Evolutionary conservation across 2,797 vertebrate genomes (phyloP), one percentile per base, ranked within the genome.

Genomic region (Falco rusticolus): DNA sequence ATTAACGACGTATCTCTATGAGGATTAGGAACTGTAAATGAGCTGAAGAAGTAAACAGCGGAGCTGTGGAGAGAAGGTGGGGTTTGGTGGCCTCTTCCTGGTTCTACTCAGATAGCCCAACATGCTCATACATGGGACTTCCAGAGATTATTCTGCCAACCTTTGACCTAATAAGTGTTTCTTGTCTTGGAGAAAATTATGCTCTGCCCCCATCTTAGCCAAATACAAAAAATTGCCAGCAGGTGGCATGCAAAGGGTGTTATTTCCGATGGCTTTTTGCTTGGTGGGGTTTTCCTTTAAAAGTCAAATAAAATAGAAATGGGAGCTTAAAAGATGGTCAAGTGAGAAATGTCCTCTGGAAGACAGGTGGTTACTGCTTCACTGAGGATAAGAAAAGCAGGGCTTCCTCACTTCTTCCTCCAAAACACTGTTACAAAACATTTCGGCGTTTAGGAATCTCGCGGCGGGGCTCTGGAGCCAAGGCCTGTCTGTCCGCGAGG

Each of bases 171-270:
- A 4, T 7, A 13, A 86, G 28, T 5, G 50, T 15, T 10, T 69
- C 87, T 82, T 57, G 39, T 13, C 34, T 19, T 0, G 1, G 31
- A 41, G 56, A 82, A 86, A 76, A 63, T 6, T 16, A 50, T 10
- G 26, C 56, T 91, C 13, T 94, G 71, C 77, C 82, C 82, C 59
- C 43, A 28, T 75, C 60, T 51, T 53, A 48, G 83, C 90, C 85
- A 76, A 59, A 65, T 96, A 47, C 94, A 95, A 76, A 68, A 43
- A 12, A 54, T 86, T 96, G 84, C 97, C 97, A 97, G 96, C 96
- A 97, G 97, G 94, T 97, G 97, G 97, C 97, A 97, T 82, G 93
- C 95, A 96, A 92, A 96, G 95, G 97, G 97, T 95, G 85, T 68
- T 59, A 5, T 93, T 94, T 82, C 76, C 37, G 25, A 16, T 50